Evolutionary conservation across 2,113 vertebrate species (phyloP).

Genomic region (Myrmecobius fasciatus): DNA sequence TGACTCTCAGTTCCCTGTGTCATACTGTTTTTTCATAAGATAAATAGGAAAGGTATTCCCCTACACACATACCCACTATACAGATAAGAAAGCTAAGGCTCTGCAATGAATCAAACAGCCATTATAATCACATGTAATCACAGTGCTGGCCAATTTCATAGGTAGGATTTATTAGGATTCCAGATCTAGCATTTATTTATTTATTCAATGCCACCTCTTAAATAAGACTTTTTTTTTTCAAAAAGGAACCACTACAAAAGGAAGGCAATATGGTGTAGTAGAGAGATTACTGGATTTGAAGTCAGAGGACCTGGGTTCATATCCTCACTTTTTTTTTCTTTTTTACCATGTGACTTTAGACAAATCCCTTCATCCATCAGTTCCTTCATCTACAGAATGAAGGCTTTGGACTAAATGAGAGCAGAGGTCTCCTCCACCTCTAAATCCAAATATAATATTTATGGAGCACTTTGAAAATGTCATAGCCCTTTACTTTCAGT

Average conservation of each 20-base stretch:
- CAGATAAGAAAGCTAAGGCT: not conserved
- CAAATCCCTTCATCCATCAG: not conserved
- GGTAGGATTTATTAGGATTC: not conserved
- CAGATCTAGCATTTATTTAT: not conserved
- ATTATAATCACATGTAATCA: not conserved
- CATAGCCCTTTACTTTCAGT: not conserved
- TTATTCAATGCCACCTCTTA: not conserved
- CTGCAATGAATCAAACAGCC: not conserved
- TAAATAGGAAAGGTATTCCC: not conserved
- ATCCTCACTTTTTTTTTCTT: not conserved
- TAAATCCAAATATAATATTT: not conserved
- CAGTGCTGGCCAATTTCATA: not conserved
- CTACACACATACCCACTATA: not conserved
- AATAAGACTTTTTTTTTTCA: not conserved
- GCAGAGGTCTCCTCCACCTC: not conserved
- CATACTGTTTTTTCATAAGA: not conserved
- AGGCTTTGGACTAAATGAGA: fast-evolving
- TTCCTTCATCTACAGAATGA: fast-evolving
- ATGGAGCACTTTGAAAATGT: not conserved
- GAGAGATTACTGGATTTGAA: fast-evolving
- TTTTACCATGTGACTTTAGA: not conserved
- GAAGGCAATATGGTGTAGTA: not conserved
- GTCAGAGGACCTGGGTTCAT: too few relatives aligned
- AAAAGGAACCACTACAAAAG: not conserved
- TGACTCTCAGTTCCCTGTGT: not conserved